Conservation (phyloP, 1,140 invertebrate genomes). For the Bradysia coprophila region DNA sequence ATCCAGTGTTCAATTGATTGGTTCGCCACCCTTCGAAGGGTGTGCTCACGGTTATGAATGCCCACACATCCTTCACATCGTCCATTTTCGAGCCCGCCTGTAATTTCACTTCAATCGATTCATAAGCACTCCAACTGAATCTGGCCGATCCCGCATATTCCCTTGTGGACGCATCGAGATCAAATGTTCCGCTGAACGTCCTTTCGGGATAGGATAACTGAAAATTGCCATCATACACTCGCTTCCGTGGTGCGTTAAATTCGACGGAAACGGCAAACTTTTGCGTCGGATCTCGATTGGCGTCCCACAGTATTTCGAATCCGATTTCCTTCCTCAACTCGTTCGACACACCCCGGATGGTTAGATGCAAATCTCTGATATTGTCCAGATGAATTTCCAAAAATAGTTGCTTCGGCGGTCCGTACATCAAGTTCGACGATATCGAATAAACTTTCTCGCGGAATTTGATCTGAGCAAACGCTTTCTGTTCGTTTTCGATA, state of each 20-base stretch:
- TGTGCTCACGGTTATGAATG: slow-evolving; percentile 35
- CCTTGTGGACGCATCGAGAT: slow-evolving; percentile 23
- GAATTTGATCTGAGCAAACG: slow-evolving; percentile 40
- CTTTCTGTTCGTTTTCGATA: slow-evolving; percentile 27
- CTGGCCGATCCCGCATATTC: slow-evolving; percentile 26
- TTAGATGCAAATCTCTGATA: slow-evolving; percentile 49
- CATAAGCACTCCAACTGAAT: slow-evolving; percentile 34
- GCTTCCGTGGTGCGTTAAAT: slow-evolving; percentile 25
- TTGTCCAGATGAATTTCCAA: slow-evolving; percentile 53
- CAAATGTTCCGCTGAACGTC: slow-evolving; percentile 39
- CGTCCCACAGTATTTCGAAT: slow-evolving; percentile 60
- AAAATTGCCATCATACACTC: slow-evolving; percentile 38
- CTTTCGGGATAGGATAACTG: slow-evolving; percentile 52
- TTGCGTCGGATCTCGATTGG: slow-evolving; percentile 56
- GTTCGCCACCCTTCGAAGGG: slow-evolving; percentile 55
- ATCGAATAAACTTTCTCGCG: slow-evolving; percentile 42
- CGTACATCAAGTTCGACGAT: slow-evolving; percentile 16
- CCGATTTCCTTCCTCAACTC: slow-evolving; percentile 37
- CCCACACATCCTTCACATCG: slow-evolving; percentile 18
- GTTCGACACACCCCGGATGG: slow-evolving; percentile 33
- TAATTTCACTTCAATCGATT: slow-evolving; percentile 28
- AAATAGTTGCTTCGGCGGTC: slow-evolving; percentile 14
- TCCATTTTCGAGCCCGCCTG: slow-evolving; percentile 16
- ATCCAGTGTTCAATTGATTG: slow-evolving; percentile 34
- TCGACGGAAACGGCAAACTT: slow-evolving; percentile 22